Conservation (phyloP, 2,888 invertebrate genomes). For the Sphecodes monilicornis region DNA sequence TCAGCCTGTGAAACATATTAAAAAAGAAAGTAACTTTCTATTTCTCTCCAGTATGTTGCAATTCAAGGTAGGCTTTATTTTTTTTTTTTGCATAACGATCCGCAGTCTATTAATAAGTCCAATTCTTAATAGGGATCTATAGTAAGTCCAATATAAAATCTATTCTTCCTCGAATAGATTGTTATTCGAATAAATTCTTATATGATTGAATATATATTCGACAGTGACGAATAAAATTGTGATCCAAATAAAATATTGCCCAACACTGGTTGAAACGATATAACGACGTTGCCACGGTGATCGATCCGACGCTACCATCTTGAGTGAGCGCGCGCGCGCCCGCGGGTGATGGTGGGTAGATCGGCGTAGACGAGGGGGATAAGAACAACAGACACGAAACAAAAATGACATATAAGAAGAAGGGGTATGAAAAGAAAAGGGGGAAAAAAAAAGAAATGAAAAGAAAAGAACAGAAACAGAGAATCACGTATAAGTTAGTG, state of each 20-base stretch:
- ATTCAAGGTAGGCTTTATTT: too few relatives aligned
- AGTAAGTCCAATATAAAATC: background rate
- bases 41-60: too few relatives aligned
- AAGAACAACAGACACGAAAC: background rate
- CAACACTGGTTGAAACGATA: background rate
- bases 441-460: constrained; percentile 35
- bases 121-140: background rate
- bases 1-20: too few relatives aligned
- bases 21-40: too few relatives aligned
- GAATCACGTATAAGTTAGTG: constrained; percentile 57
- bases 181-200: background rate
- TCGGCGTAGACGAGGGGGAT: background rate
- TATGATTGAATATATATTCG: background rate
- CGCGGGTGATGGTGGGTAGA: background rate
- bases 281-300: background rate
- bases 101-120: too few relatives aligned
- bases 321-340: constrained; percentile 3
- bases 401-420: background rate
- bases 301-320: constrained; percentile 9
- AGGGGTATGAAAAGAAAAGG: background rate
- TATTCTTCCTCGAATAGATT: background rate
- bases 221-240: background rate
- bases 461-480: constrained; percentile 37
- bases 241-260: background rate
- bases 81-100: too few relatives aligned